A percentile compares a stretch with the other conserved stretches of the same genome.
Evolutionary conservation across 2,113 vertebrate genomes (phyloP).

Genomic region (Corythaeola cristata): DNA sequence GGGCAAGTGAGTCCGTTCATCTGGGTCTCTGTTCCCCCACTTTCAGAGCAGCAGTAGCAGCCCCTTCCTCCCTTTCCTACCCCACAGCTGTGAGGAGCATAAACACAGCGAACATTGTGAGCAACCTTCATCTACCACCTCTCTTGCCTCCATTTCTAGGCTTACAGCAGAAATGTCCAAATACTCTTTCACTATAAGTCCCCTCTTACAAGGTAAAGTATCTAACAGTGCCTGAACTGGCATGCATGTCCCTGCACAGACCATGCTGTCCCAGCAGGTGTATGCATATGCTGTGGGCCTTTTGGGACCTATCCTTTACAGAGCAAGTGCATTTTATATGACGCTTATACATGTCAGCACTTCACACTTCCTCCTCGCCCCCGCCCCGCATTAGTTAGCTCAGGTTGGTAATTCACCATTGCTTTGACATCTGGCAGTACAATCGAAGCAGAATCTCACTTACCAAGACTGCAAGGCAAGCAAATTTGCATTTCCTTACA

Average conservation of each 20-base stretch:
- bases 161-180: not conserved
- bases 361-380: not conserved
- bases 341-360: not conserved
- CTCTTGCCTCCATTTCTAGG: not conserved
- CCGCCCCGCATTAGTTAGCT: not conserved
- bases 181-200: not conserved
- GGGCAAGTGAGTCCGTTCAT: not conserved
- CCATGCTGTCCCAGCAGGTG: not conserved
- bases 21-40: not conserved
- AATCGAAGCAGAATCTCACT: constrained; percentile 5
- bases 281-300: not conserved
- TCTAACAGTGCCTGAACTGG: not conserved
- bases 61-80: not conserved
- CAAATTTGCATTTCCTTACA: not conserved
- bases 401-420: not conserved
- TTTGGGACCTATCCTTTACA: not conserved
- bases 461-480: not conserved
- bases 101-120: not conserved
- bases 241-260: not conserved
- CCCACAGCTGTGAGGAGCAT: not conserved
- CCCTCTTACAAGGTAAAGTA: not conserved
- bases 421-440: constrained; percentile 34
- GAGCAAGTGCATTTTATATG: not conserved
- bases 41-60: not conserved
- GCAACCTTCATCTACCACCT: not conserved